Percentiles rank a stretch among this genome's conserved stretches.
Evolutionary conservation across 1,140 invertebrate species (phyloP).

Genomic region (Steinernema feltiae): DNA sequence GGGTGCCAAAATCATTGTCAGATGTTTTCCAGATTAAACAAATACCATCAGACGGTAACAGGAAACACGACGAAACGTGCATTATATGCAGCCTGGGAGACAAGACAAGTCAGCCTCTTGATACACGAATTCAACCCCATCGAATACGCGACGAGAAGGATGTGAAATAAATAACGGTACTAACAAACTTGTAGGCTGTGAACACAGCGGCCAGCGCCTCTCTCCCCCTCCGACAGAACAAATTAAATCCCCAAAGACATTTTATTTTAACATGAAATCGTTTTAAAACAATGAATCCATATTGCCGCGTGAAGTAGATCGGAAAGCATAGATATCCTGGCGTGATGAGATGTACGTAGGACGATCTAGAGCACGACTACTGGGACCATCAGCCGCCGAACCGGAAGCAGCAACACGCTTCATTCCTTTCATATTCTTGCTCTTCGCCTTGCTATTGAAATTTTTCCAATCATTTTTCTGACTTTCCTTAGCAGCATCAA

Average conservation of each 20-base stretch:
- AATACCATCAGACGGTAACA: background rate
- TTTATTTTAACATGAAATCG: too few relatives aligned
- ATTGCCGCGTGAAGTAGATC: constrained; percentile 18
- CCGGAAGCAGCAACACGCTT: constrained; percentile 23
- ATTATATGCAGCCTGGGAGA: too few relatives aligned
- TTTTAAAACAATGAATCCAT: constrained; percentile 27
- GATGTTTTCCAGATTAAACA: background rate
- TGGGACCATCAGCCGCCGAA: constrained; percentile 8
- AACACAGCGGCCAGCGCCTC: too few relatives aligned
- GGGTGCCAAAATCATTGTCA: background rate
- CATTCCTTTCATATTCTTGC: constrained; percentile 19
- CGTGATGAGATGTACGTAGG: constrained; percentile 16
- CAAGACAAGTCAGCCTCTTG: too few relatives aligned
- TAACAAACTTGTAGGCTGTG: too few relatives aligned
- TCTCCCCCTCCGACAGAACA: too few relatives aligned
- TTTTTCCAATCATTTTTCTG: constrained; percentile 28
- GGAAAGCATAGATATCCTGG: constrained; percentile 10
- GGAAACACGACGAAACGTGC: too few relatives aligned
- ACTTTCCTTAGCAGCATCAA: constrained; percentile 21
- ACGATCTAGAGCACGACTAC: background rate
- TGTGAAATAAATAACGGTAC: too few relatives aligned
- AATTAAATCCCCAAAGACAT: too few relatives aligned
- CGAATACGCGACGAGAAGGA: too few relatives aligned
- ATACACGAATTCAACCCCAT: too few relatives aligned
- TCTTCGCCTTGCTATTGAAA: constrained; percentile 28